Base-by-base conservation (phyloP, 2,888 invertebrate species). In the Synergus gifuensis region DNA sequence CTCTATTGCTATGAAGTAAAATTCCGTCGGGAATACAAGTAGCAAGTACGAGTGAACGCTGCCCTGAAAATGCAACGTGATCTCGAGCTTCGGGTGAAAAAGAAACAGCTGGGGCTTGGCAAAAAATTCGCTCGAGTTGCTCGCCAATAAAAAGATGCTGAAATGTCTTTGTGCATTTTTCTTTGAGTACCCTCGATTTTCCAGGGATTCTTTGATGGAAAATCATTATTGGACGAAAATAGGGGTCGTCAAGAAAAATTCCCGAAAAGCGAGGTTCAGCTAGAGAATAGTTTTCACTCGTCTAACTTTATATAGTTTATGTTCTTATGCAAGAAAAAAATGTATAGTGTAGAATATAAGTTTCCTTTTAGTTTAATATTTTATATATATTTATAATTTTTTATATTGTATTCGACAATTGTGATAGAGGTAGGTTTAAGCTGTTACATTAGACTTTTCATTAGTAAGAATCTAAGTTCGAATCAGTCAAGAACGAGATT, bases 161-260 rank as follows among this genome's bases (percentile, higher is more conserved):
- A 73, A 73, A 73, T 73, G 73, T 73, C 73, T 73, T 73, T 73
- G 73, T 73, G 73, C 54, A 73, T 73, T 54, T 54, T 54, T 46
- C 69, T 69, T 69, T 69, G 69, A 69, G 66, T 40, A n/a, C 36
- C 28, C 36, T 49, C 49, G 28, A 73, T 54, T 73, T 73, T 54
- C 16, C 54, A 73, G 28, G 22, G 42, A 8, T 44, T 67, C 67
- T 67, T 67, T 67, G 44, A 67, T 67, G 67, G 67, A 67, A 67
- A 67, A 67, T 67, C 44, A 46, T 46, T 44, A 67, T 67, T 22
- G 67, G 22, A 42, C 18, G 22, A 46, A 14, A 62, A 28, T 62
- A 22, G 12, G 22, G 14, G 62, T 28, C 7, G 11, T 14, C 1
- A 62, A 7, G 2, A 18, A 62, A 62, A 62, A 62, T 28, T 0